Evolutionary conservation across 1,140 invertebrate genomes (phyloP).

Genomic region (Bombyx mori): DNA sequence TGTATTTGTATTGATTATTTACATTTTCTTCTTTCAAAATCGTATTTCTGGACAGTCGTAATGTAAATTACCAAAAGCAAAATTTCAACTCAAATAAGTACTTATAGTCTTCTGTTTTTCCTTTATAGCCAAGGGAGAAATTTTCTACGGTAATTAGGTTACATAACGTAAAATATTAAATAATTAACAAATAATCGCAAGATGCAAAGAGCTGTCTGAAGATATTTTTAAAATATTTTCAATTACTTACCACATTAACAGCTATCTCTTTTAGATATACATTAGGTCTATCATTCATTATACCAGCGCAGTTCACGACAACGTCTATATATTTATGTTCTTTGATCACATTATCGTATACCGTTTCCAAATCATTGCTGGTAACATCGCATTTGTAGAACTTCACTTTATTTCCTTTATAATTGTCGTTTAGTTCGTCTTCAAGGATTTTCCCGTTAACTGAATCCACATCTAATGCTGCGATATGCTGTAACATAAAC

Average conservation of each 20-base stretch:
- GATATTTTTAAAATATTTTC: background rate
- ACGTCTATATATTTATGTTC: slow-evolving; percentile 74
- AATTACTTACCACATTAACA: slow-evolving; percentile 43
- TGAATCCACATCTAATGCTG: slow-evolving; percentile 23
- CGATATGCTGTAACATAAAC: slow-evolving; percentile 19
- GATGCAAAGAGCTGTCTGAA: no score
- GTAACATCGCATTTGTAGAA: slow-evolving; percentile 31
- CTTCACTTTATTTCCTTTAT: slow-evolving; percentile 16
- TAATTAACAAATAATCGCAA: no score
- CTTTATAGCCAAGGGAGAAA: no score
- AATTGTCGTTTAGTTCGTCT: slow-evolving; percentile 18
- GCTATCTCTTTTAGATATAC: slow-evolving; percentile 31
- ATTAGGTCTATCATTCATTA: slow-evolving; percentile 29
- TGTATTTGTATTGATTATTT: no score
- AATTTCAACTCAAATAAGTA: no score
- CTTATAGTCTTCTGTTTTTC: no score
- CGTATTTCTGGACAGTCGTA: no score
- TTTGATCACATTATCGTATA: slow-evolving; percentile 15
- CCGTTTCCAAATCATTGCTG: slow-evolving; percentile 15
- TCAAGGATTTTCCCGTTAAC: slow-evolving; percentile 15
- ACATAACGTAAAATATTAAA: no score
- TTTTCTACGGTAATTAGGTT: no score
- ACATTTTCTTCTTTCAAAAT: no score
- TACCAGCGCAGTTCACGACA: slow-evolving; percentile 76
- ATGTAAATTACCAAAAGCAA: no score